These are phyloP conservation scores for Chrosomus eos DNA, from an alignment of 2,797 vertebrate genomes.

Conservation along the genomic window DNA sequence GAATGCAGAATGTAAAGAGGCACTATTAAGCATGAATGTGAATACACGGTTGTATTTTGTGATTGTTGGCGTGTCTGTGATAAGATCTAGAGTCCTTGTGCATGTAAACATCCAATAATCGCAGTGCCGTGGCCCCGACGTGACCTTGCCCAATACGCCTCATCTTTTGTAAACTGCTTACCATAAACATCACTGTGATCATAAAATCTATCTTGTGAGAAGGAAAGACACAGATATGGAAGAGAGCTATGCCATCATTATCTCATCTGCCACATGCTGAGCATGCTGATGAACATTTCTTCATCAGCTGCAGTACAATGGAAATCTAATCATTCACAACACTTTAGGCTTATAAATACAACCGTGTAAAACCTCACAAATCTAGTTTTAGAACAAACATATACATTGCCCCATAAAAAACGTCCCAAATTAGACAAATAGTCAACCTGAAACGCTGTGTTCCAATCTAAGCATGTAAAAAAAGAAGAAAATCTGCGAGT, in stretches of 20 bases:
- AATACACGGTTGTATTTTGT: background rate
- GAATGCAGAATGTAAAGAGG: background rate
- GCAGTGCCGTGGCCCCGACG: background rate
- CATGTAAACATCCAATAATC: slow-evolving; percentile 22
- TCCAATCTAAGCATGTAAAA: background rate
- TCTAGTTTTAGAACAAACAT: slow-evolving; percentile 3
- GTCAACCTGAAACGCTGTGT: background rate
- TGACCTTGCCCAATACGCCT: background rate
- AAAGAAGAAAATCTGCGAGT: slow-evolving; percentile 39
- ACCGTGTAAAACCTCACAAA: slow-evolving; percentile 17
- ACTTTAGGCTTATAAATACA: slow-evolving; percentile 38
- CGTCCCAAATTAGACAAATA: slow-evolving; percentile 25
- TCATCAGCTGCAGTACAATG: slow-evolving; percentile 4
- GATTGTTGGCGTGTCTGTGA: background rate
- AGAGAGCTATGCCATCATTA: slow-evolving; percentile 7
- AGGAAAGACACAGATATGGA: slow-evolving; percentile 1
- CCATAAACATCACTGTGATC: background rate
- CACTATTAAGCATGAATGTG: background rate
- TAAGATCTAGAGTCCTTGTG: slow-evolving; percentile 9
- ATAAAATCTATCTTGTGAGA: slow-evolving; percentile 1
- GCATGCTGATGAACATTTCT: slow-evolving; percentile 24
- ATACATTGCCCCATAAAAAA: slow-evolving; percentile 20
- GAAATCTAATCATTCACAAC: background rate
- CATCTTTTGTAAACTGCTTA: slow-evolving; percentile 2
- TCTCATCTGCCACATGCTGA: slow-evolving; percentile 20